Evolutionary conservation across 2,797 vertebrate genomes (phyloP).

Genomic region (Enteromius viviparus): DNA sequence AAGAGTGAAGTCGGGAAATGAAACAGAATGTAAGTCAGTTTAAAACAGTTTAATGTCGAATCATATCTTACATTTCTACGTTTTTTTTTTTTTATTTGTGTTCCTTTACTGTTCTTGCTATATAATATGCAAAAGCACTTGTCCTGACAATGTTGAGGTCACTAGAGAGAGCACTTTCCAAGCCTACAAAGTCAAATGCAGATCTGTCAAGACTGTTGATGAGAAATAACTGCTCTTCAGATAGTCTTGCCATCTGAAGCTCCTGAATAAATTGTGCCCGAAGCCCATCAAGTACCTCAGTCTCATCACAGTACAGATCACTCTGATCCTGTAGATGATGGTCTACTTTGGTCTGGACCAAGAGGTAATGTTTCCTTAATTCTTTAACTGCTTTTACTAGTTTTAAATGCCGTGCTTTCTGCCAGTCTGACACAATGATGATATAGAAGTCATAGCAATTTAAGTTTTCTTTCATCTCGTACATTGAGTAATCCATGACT

Average conservation of each 20-base stretch:
- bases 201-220: slow-evolving; percentile 49
- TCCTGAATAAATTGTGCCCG: slow-evolving; percentile 43
- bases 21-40: background rate
- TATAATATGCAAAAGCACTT: slow-evolving; percentile 55
- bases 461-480: slow-evolving; percentile 16
- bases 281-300: slow-evolving; percentile 52
- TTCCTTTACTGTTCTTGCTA: slow-evolving; percentile 32
- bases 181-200: slow-evolving; percentile 51
- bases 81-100: background rate
- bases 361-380: slow-evolving; percentile 44
- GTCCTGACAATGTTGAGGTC: slow-evolving; percentile 48
- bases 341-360: slow-evolving; percentile 57
- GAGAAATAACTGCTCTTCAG: slow-evolving; percentile 51
- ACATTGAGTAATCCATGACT: slow-evolving; percentile 10
- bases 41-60: background rate
- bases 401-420: slow-evolving; percentile 36
- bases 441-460: slow-evolving; percentile 51
- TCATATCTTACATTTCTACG: background rate
- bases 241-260: slow-evolving; percentile 20
- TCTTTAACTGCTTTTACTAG: slow-evolving; percentile 42
- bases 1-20: background rate
- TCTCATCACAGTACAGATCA: slow-evolving; percentile 33
- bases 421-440: slow-evolving; percentile 51
- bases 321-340: slow-evolving; percentile 29
- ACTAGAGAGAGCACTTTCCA: slow-evolving; percentile 48